Percentiles rank a stretch among this genome's conserved stretches.
Conservation (phyloP, 2,797 vertebrate species). For the Setipinna tenuifilis region DNA sequence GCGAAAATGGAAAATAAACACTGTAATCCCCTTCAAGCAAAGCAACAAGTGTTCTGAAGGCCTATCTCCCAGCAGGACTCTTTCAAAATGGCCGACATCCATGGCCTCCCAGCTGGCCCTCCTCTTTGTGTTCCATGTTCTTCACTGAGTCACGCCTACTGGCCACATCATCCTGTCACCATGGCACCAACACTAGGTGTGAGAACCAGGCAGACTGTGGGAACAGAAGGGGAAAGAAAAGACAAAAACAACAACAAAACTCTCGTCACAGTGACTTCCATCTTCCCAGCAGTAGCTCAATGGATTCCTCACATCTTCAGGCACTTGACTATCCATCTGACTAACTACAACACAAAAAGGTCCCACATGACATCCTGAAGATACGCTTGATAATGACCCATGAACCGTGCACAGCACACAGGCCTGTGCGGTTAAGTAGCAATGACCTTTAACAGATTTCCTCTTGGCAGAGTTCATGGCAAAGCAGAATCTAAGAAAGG, state of each 20-base stretch:
- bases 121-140: neutral
- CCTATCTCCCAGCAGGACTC: neutral
- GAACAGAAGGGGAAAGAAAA: neutral
- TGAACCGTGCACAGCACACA: neutral
- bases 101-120: neutral
- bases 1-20: neutral
- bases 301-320: neutral
- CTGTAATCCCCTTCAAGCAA: neutral
- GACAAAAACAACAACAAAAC: neutral
- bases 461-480: neutral
- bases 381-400: neutral
- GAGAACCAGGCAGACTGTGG: conserved; percentile 13
- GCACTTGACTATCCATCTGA: neutral
- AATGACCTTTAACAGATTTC: neutral
- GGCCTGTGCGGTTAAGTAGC: neutral
- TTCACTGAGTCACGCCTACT: neutral
- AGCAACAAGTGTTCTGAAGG: neutral
- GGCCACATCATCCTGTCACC: neutral
- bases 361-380: neutral
- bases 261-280: neutral
- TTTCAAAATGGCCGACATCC: neutral
- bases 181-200: neutral
- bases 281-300: neutral
- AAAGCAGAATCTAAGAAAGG: neutral
- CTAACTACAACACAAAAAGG: neutral